Conservation (phyloP, 2,797 vertebrate species). For the Psittacula derbiana region DNA sequence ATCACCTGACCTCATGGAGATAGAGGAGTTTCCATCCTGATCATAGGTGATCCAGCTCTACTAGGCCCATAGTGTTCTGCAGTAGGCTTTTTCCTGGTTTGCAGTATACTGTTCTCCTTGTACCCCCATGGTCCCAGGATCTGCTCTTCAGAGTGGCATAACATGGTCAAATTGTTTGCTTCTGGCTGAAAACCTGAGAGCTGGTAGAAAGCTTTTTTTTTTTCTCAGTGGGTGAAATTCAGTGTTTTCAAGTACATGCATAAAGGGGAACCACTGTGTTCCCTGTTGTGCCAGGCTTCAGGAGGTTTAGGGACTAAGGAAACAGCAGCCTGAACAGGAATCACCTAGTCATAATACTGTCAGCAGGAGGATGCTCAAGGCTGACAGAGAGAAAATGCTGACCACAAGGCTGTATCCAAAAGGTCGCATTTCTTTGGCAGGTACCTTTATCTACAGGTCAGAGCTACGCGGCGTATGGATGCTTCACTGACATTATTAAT, state of each 20-base stretch:
- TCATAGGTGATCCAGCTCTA: not conserved
- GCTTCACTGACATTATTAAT: not conserved
- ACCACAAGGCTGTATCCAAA: not conserved
- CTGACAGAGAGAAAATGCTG: not conserved
- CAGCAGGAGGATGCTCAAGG: not conserved
- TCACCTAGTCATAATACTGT: not conserved
- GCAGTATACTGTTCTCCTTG: not conserved
- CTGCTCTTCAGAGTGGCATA: not conserved
- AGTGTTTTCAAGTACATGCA: not conserved
- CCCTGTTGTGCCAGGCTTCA: not conserved
- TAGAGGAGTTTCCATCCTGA: not conserved
- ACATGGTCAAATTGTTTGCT: not conserved
- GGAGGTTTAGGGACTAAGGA: not conserved
- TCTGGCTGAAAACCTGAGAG: not conserved
- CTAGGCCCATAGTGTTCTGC: not conserved
- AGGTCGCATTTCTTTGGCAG: not conserved
- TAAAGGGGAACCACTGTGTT: not conserved
- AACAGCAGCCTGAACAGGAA: not conserved
- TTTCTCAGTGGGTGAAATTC: not conserved
- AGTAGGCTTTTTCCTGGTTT: not conserved
- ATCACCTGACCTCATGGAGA: not conserved
- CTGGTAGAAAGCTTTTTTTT: not conserved
- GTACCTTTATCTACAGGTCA: not conserved
- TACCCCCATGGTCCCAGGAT: not conserved
- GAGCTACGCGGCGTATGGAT: rapidly evolving